Evolutionary conservation across 2,888 invertebrate species (phyloP).

Genomic region (Penaeus monodon): DNA sequence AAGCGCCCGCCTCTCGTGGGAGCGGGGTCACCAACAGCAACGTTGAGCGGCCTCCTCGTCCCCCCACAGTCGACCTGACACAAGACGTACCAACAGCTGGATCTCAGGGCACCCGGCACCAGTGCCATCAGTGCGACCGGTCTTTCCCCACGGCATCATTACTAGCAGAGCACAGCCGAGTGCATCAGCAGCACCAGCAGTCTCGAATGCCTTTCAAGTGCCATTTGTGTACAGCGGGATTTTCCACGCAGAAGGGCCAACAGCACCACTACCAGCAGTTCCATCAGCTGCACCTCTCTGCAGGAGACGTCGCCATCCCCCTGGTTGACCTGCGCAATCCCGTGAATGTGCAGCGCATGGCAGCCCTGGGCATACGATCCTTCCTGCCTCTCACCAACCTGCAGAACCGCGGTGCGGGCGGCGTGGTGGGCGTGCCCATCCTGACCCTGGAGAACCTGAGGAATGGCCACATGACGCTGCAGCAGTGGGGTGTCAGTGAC

Average conservation of each 20-base stretch:
- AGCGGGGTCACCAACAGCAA: slow-evolving; percentile 66
- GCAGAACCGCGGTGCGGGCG: slow-evolving; percentile 65
- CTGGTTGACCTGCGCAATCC: slow-evolving; percentile 64
- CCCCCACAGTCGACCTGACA: slow-evolving; percentile 71
- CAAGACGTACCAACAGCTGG: slow-evolving; percentile 58
- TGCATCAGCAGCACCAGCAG: slow-evolving; percentile 62
- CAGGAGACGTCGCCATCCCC: slow-evolving; percentile 65
- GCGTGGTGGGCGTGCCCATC: slow-evolving; percentile 65
- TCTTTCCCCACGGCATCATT: slow-evolving; percentile 59
- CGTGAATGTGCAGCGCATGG: slow-evolving; percentile 65
- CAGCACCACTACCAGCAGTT: slow-evolving; percentile 72
- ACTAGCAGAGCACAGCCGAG: slow-evolving; percentile 62
- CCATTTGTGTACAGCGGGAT: slow-evolving; percentile 73
- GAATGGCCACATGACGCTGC: slow-evolving; percentile 64
- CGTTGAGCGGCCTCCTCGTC: slow-evolving; percentile 72
- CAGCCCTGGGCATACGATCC: slow-evolving; percentile 63
- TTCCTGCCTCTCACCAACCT: slow-evolving; percentile 65
- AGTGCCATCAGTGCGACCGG: slow-evolving; percentile 65
- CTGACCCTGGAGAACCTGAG: slow-evolving; percentile 64
- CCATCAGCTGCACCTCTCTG: slow-evolving; percentile 67
- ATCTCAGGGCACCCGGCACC: slow-evolving; percentile 43
- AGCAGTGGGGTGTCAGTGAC: slow-evolving; percentile 65
- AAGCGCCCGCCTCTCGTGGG: slow-evolving; percentile 67
- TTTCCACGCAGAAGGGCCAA: slow-evolving; percentile 72
- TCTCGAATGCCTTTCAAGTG: slow-evolving; percentile 66